Base-by-base conservation (phyloP, 2,797 vertebrate species). In the Karalla daura region DNA sequence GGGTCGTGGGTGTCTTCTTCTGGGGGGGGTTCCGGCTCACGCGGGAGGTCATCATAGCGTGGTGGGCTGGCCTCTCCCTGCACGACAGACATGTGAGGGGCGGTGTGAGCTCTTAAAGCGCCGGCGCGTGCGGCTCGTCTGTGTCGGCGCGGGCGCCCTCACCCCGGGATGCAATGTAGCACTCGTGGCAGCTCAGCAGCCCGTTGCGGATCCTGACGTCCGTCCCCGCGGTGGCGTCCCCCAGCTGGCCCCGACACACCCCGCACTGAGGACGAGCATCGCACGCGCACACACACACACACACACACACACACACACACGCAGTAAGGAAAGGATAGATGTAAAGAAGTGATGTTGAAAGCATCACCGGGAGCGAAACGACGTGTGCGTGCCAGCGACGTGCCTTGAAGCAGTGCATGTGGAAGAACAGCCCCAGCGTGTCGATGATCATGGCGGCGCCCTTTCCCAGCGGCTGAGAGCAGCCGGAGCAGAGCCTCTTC, bases 381-480 rank as follows among this genome's bases (percentile, higher is more conserved):
- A 2, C 40, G 30, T 37, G 14, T 44, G 55, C 51, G 15, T 21
- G 20, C 23, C 25, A 37, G 23, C 11, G 40, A 10, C 13, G 0
- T 89, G 98, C 96, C 95, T 95, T 95, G 79, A 99, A 99, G 93
- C 98, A 99, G 86, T 96, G 95, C 74, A 98, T 94, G 87, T 99
- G 97, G 87, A 98, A 99, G 84, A 95, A 98, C 61, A 99, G 95
- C 43, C 94, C 92, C 0, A 99, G 94, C 0, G 95, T 97, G 81
- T 99, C 96, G 5, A 99, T 98, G 77, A 97, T 99, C 97, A 98
- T 99, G 12, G 98, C 97, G 2, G 98, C 96, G 75, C 97, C 98
- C 94, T 97, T 98, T 23, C 96, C 97, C 77, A 99, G 84, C 6
- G 96, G 95, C 14, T 95, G 92, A 33, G 95, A 94, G 74, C 98